Base-by-base conservation (phyloP, 2,888 invertebrate species). In the Exocentrus adspersus region DNA sequence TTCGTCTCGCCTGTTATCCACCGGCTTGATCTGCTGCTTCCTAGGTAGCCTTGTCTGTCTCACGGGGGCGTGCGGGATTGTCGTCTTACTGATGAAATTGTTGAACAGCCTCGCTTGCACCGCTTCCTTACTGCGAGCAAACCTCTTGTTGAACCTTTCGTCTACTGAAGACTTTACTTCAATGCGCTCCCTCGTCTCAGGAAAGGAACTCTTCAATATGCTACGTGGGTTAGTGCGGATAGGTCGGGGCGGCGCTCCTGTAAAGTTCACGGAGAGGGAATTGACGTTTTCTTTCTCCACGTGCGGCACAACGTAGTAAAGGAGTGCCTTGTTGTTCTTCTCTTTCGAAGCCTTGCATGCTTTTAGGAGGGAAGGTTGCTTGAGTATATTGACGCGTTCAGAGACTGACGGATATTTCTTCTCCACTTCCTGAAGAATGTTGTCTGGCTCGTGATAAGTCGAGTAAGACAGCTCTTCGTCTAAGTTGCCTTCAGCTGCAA, bases 21-120 rank as follows among this genome's bases (percentile, higher is more conserved):
- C 76, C 2, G 82, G 81, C 70, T 79, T 80, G 12, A 83, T 83
- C 57, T 79, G 75, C 69, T 83, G 83, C 67, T 83, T 83, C 21
- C 83, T 75, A 0, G 83, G 83, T 48, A 81, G 69, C 53, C 82
- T 70, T 24, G 75, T 73, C 60, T 79, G 76, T 21, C 81, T 70
- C n/a, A 80, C 68, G 3, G 81, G 81, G 1, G 79, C 81, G 45
- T 79, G 78, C n/a, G 78, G 73, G 50, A 81, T 80, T 14, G 80
- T 81, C 2, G 81, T 81, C 67, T 76, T 77, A 52, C 78, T 79
- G 21, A 81, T 77, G 60, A 78, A 81, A 64, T 78, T 80, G 64
- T 79, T 75, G 68, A 81, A 80, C 60, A 74, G 67, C 32, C 75
- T 74, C 1, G 78, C 80, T 59, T 79, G 77, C 51, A 77, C 72